Percentiles rank a stretch among this genome's conserved stretches.
Conservation (phyloP, 2,797 vertebrate genomes). For the Galagoides demidoff region DNA sequence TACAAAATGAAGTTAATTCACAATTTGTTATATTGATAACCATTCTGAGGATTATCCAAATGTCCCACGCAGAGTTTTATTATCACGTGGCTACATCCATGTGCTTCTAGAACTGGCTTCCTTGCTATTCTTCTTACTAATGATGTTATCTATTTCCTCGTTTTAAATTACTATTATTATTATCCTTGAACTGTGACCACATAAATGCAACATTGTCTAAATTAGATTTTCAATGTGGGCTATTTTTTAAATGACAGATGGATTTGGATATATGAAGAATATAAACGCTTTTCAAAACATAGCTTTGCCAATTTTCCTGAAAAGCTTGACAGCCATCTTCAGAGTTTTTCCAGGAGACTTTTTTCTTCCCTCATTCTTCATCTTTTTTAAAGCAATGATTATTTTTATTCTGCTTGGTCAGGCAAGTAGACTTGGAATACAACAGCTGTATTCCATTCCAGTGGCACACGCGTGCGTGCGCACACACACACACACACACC, state of each 20-base stretch:
- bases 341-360: neutral
- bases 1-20: neutral
- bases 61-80: neutral
- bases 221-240: neutral
- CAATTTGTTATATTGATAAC: neutral
- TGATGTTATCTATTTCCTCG: neutral
- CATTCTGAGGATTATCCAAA: neutral
- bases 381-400: constrained; percentile 27
- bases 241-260: constrained; percentile 31
- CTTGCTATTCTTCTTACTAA: neutral
- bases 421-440: constrained; percentile 46
- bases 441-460: constrained; percentile 23
- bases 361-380: neutral
- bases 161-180: neutral
- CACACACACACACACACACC: neutral
- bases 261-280: neutral
- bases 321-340: constrained; percentile 42
- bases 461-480: neutral
- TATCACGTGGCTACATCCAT: neutral
- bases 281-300: constrained; percentile 40
- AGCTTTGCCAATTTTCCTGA: constrained; percentile 16
- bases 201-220: neutral
- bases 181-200: constrained; percentile 6
- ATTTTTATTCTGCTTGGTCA: constrained; percentile 47
- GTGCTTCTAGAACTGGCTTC: neutral